Evolutionary conservation across 2,113 vertebrate genomes (phyloP), one percentile per base, ranked within the genome.

Genomic region (Perca schrenkii): DNA sequence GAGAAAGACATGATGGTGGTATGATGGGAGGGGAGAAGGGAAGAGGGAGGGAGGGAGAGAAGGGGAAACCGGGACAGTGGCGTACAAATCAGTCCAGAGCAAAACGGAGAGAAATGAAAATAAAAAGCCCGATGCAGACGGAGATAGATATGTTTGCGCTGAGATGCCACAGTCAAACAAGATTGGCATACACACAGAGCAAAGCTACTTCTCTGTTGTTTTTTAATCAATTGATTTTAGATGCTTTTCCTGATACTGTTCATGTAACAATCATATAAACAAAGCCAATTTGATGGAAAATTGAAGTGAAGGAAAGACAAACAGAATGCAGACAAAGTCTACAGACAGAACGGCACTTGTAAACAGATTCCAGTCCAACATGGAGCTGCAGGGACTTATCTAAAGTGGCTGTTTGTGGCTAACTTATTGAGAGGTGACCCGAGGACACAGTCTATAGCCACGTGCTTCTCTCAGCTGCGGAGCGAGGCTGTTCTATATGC

Each of bases 11-110:
- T 58, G 64, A 87, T 34, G 80, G 80, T 19, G 63, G 84, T 40
- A 75, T 46, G 80, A 63, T 73, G 60, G 56, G 80, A 86, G 49
- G 66, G 49, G 76, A 75, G 86, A 46, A 34, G 12, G 62, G 62
- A 60, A 2, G 28, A 52, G 63, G 34, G 14, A 43, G 77, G 53
- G 79, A 61, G 77, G 16, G 69, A 28, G 76, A 61, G 70, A 60
- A 85, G 88, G 88, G 79, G 53, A 92, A 89, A 81, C 21, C 2
- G 68, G 90, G 86, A 92, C 81, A 91, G 70, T 2, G 1, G 69
- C 85, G 93, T 88, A 92, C 87, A 92, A 74, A 49, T 66, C 31
- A 79, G 93, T 91, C 52, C 91, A 91, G 62, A 75, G 47, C 72
- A 66, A 66, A 77, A 76, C 40, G 46, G 63, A 77, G 57, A 83